These are phyloP conservation scores for Phytoseiulus persimilis DNA, from an alignment of 2,888 invertebrate genomes.

Conservation along the genomic window DNA sequence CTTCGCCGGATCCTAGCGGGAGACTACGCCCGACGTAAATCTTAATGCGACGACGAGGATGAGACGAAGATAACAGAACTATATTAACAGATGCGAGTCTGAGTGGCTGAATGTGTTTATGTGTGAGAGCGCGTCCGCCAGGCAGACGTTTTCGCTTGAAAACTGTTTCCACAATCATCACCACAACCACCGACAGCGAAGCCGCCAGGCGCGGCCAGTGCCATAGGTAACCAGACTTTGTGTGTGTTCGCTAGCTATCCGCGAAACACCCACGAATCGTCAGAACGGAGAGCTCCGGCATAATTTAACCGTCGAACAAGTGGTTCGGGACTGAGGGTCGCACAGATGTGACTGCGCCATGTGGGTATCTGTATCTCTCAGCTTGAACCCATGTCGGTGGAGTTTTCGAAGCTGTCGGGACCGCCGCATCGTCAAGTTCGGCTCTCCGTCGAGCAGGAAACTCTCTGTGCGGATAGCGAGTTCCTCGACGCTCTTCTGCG, in stretches of 20 bases:
- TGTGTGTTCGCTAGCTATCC: not conserved
- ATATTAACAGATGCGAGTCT: not conserved
- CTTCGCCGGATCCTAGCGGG: no score
- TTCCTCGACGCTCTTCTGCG: no score
- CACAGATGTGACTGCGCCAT: not conserved
- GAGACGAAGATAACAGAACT: not conserved
- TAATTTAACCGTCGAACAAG: not conserved
- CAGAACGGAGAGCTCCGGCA: not conserved
- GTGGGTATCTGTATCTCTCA: not conserved
- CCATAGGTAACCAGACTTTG: not conserved
- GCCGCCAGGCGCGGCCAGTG: not conserved
- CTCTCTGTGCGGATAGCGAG: no score
- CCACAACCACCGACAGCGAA: not conserved
- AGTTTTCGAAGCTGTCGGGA: not conserved
- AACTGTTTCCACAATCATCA: not conserved
- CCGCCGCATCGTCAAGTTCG: not conserved
- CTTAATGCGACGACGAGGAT: not conserved
- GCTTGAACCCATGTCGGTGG: not conserved
- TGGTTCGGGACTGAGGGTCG: not conserved
- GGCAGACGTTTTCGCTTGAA: not conserved
- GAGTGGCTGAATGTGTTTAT: not conserved
- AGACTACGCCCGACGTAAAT: not conserved
- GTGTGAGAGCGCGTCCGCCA: not conserved
- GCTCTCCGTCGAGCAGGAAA: no score
- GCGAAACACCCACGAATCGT: not conserved